Evolutionary conservation across 2,113 vertebrate species (phyloP).

Genomic region (Esox niger): DNA sequence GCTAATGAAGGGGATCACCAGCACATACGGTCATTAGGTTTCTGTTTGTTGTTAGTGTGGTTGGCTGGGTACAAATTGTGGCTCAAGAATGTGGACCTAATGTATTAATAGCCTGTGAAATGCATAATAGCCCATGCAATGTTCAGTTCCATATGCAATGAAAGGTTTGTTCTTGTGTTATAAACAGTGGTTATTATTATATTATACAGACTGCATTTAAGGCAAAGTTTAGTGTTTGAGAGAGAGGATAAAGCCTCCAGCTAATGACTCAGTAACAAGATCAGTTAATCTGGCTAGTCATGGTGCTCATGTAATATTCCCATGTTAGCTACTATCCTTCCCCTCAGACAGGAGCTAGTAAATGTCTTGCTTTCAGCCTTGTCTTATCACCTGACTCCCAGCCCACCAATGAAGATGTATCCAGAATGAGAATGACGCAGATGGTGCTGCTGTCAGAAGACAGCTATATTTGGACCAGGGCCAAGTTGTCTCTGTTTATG

Average conservation of each 20-base stretch:
- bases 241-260: conserved; percentile 25
- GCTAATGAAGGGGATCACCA: conserved; percentile 43
- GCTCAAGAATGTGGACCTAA: background rate
- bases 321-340: conserved; percentile 20
- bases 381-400: background rate
- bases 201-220: no score
- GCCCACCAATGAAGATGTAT: conserved; percentile 31
- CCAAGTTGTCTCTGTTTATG: conserved; percentile 28
- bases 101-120: no score
- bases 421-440: conserved; percentile 25
- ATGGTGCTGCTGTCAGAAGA: conserved; percentile 37
- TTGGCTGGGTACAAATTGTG: conserved; percentile 37
- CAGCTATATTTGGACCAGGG: conserved; percentile 24
- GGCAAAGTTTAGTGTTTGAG: background rate
- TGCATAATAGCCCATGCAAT: conserved; percentile 20
- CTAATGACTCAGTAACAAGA: conserved; percentile 30
- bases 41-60: conserved; percentile 36
- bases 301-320: conserved; percentile 24
- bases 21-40: conserved; percentile 50
- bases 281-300: conserved; percentile 39
- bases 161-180: background rate
- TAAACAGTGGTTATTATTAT: no score
- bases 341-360: conserved; percentile 7
- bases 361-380: conserved; percentile 15
- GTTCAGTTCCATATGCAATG: conserved; percentile 1